These are phyloP conservation scores for Erebia palarica DNA, from an alignment of 2,888 invertebrate genomes.

Conservation along the genomic window DNA sequence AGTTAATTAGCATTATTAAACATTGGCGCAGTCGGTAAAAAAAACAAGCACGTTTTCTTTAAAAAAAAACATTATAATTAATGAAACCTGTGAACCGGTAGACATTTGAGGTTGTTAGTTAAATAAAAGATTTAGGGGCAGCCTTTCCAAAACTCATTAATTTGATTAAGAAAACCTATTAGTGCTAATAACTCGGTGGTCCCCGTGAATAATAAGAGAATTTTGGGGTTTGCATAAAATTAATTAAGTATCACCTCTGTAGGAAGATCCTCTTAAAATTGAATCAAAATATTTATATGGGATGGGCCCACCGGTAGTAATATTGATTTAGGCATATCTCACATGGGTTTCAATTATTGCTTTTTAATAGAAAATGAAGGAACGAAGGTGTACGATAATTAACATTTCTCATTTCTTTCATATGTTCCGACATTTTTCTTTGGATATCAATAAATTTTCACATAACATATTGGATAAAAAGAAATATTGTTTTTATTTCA, in stretches of 20 bases:
- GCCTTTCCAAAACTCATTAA: constrained; percentile 6
- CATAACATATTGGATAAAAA: no score
- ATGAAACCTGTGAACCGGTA: not conserved
- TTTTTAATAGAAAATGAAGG: not conserved
- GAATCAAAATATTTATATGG: constrained; percentile 46
- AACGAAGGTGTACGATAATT: not conserved
- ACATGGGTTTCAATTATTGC: not conserved
- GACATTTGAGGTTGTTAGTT: not conserved
- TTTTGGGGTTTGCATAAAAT: constrained; percentile 45
- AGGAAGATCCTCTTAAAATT: constrained; percentile 46
- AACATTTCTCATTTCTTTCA: no score
- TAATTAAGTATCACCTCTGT: constrained; percentile 45
- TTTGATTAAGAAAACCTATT: constrained; percentile 24
- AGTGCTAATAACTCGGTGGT: constrained; percentile 22
- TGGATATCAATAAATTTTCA: no score
- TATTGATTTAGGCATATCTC: constrained; percentile 39
- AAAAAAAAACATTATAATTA: no score
- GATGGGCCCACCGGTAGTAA: constrained; percentile 40
- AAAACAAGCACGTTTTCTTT: no score
- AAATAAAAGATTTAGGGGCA: constrained; percentile 7
- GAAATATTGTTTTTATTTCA: no score
- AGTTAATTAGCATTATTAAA: no score
- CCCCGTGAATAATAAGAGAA: constrained; percentile 30
- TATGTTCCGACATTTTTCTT: no score
- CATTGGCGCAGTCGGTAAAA: no score